Evolutionary conservation across 64 coral and sea anemone genomes (phyloP).

Genomic region (Stichodactyla helianthus): DNA sequence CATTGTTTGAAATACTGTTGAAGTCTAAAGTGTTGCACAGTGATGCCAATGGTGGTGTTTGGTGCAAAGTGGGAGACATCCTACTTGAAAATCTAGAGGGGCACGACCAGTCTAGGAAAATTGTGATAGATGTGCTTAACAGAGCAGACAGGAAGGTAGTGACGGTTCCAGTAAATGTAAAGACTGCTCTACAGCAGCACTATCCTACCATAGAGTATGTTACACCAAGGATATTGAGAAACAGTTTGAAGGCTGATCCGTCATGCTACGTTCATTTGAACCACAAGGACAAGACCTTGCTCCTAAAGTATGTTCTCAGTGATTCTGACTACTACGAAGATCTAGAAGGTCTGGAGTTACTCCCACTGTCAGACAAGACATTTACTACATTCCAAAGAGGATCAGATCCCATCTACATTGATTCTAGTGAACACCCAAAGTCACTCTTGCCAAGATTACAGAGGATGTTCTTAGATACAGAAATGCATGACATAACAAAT

Average conservation of each 20-base stretch:
- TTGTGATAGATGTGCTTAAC: constrained; percentile 27
- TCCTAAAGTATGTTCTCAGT: constrained; percentile 54
- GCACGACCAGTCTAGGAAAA: not conserved
- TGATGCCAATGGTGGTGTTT: constrained; percentile 26
- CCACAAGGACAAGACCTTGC: constrained; percentile 35
- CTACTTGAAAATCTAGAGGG: constrained; percentile 43
- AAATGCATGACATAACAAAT: not conserved
- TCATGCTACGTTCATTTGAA: not conserved
- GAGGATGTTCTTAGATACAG: constrained; percentile 11
- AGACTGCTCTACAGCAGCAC: constrained; percentile 7
- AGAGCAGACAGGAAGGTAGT: constrained; percentile 36
- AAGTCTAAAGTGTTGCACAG: constrained; percentile 35
- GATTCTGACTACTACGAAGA: constrained; percentile 43
- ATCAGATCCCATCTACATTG: constrained; percentile 1
- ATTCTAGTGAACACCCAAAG: constrained; percentile 16
- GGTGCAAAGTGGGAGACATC: constrained; percentile 49
- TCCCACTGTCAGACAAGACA: no score
- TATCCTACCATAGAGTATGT: constrained; percentile 7
- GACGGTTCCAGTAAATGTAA: constrained; percentile 54
- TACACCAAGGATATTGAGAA: constrained; percentile 22
- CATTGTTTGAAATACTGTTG: constrained; percentile 36
- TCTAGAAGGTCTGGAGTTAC: no score
- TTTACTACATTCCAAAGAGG: not conserved
- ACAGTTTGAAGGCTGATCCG: constrained; percentile 4
- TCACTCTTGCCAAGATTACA: constrained; percentile 22